Evolutionary conservation across 2,797 vertebrate species (phyloP).

Genomic region (Epinephelus awoara): DNA sequence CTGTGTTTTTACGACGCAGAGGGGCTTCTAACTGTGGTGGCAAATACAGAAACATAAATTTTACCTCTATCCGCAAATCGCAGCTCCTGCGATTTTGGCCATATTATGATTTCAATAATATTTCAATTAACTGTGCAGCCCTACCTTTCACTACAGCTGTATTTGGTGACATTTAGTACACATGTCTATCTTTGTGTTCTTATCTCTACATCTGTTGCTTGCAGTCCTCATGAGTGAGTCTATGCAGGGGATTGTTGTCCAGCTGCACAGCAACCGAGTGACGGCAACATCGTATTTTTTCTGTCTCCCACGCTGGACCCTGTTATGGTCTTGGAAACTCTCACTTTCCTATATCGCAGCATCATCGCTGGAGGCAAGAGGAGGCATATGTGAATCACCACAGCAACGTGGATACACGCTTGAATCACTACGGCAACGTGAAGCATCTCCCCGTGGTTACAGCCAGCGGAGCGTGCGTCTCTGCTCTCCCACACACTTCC

Average conservation of each 20-base stretch:
- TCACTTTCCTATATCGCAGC: conserved; percentile 61
- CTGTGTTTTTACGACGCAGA: too few species aligned
- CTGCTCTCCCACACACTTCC: conserved; percentile 71
- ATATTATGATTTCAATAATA: too few species aligned
- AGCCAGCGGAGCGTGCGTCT: conserved; percentile 61
- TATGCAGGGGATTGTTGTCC: not conserved
- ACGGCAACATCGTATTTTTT: conserved; percentile 11
- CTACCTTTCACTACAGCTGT: conserved; percentile 4
- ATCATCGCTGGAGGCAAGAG: conserved; percentile 64
- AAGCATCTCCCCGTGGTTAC: conserved; percentile 75
- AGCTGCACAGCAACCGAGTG: not conserved
- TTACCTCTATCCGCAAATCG: too few species aligned
- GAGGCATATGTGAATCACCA: conserved; percentile 75
- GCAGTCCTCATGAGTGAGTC: not conserved
- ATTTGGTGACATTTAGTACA: not conserved
- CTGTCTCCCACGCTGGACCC: conserved; percentile 41
- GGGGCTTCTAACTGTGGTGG: too few species aligned
- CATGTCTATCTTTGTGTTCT: not conserved
- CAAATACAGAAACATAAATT: too few species aligned
- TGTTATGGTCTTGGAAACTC: conserved; percentile 57
- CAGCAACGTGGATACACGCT: conserved; percentile 70
- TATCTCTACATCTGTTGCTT: not conserved
- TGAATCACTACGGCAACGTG: conserved; percentile 74
- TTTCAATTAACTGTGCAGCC: not conserved
- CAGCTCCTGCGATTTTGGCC: too few species aligned